phyloP scores from a whole-genome alignment of 2,113 vertebrate genomes.

The Pachypanchax playfairii region DNA sequence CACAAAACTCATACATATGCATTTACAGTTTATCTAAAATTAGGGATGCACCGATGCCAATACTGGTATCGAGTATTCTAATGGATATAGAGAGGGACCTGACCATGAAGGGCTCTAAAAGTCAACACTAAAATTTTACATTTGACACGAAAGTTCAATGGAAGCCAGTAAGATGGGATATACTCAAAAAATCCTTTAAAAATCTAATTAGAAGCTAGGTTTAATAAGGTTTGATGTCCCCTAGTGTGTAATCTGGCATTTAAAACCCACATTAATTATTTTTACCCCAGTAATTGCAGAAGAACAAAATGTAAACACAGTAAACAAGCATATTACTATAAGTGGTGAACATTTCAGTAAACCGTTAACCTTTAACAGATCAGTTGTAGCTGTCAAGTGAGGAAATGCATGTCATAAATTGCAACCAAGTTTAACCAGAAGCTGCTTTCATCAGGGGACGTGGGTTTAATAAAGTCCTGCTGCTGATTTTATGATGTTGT shows the following conservation, averaged over 20 bases:
- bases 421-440: not conserved
- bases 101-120: too few species aligned
- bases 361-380: not conserved
- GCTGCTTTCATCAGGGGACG: not conserved
- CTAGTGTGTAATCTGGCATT: slow-evolving; percentile 4
- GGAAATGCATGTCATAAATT: not conserved
- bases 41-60: too few species aligned
- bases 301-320: not conserved
- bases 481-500: not conserved
- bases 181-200: not conserved
- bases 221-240: not conserved
- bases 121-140: too few species aligned
- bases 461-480: too few species aligned
- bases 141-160: too few species aligned
- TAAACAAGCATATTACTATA: too few species aligned
- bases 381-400: not conserved
- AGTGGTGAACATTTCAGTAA: not conserved
- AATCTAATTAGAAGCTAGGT: not conserved
- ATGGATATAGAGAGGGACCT: too few species aligned
- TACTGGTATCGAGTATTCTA: too few species aligned
- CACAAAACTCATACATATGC: too few species aligned
- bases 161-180: too few species aligned
- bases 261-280: not conserved
- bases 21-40: too few species aligned
- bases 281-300: not conserved